Evolutionary conservation across 2,797 vertebrate genomes (phyloP).

Genomic region (Linurgus olivaceus): DNA sequence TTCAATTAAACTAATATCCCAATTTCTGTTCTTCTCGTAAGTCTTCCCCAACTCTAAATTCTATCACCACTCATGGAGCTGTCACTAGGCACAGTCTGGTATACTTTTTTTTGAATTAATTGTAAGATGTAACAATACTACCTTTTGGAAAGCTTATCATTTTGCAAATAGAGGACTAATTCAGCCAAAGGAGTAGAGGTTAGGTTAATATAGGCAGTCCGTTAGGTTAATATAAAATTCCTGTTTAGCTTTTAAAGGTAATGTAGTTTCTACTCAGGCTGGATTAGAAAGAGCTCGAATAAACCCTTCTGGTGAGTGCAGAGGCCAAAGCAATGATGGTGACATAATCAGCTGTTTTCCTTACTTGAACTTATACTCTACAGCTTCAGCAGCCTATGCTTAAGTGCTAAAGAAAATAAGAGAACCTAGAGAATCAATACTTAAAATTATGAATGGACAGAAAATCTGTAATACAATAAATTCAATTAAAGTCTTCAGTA

Average conservation of each 20-base stretch:
- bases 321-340: neutral
- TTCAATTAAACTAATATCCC: neutral
- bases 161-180: neutral
- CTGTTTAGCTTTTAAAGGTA: neutral
- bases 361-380: neutral
- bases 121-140: neutral
- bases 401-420: neutral
- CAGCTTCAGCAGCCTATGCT: neutral
- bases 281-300: neutral
- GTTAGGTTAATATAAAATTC: neutral
- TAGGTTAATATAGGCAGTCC: neutral
- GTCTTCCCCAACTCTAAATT: neutral
- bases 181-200: neutral
- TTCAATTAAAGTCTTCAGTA: neutral
- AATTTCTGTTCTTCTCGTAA: neutral
- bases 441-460: neutral
- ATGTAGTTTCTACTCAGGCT: neutral
- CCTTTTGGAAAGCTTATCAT: neutral
- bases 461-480: neutral
- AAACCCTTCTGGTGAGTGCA: neutral
- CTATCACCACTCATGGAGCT: neutral
- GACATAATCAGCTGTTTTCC: neutral
- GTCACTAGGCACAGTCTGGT: neutral
- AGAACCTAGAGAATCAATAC: neutral
- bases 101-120: neutral